These are phyloP conservation scores for Neolamprologus sp. DNA, from an alignment of 2,113 vertebrate species.

Conservation along the genomic window DNA sequence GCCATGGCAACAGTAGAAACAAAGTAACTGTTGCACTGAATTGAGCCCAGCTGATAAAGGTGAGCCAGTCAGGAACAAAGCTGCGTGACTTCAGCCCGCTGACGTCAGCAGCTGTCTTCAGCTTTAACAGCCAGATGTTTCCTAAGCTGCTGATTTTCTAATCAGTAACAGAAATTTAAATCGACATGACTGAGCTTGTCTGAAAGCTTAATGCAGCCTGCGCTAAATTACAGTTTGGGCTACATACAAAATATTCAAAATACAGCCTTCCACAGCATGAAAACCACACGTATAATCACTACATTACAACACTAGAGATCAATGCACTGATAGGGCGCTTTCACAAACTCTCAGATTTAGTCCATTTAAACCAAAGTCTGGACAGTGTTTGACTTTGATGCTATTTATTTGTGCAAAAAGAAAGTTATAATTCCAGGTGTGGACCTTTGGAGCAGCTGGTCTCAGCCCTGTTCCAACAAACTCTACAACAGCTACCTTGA, in stretches of 20 bases:
- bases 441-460: background rate
- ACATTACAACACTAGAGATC: background rate
- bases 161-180: background rate
- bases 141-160: background rate
- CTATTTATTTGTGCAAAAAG: background rate
- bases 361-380: background rate
- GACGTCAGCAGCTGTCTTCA: background rate
- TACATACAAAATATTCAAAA: background rate
- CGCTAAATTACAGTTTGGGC: background rate
- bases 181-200: background rate
- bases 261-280: background rate
- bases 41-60: background rate
- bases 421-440: background rate
- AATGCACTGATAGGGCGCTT: fast-evolving
- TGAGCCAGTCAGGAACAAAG: background rate
- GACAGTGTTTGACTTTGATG: background rate
- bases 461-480: background rate
- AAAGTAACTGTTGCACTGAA: background rate
- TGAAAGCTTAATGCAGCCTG: background rate
- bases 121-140: background rate
- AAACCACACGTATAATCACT: background rate
- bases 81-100: background rate
- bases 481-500: background rate
- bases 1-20: background rate
- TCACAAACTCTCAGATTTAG: background rate